Evolutionary conservation across 2,113 vertebrate species (phyloP).

Genomic region (Epinephelus lanceolatus): DNA sequence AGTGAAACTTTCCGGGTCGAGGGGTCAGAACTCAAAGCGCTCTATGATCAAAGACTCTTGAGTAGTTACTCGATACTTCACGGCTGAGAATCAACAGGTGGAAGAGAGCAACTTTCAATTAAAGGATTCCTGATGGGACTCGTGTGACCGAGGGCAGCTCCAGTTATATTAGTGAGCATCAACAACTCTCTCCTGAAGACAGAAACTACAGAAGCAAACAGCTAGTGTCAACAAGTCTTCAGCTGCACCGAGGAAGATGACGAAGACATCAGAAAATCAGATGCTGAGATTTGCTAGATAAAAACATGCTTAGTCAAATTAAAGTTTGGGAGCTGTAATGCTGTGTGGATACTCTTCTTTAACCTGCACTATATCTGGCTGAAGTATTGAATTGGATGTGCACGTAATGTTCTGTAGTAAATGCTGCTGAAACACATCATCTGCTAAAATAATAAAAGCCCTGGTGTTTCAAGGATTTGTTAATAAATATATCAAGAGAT

Average conservation of each 20-base stretch:
- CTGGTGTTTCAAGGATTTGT: too few relatives aligned
- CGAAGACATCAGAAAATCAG: too few relatives aligned
- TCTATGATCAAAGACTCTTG: too few relatives aligned
- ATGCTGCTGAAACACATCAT: neutral
- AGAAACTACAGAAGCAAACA: neutral
- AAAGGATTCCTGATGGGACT: slow-evolving; percentile 18
- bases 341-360: too few relatives aligned
- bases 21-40: slow-evolving; percentile 28
- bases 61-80: neutral
- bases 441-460: too few relatives aligned
- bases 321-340: neutral
- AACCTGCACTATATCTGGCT: too few relatives aligned
- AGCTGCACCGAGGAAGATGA: too few relatives aligned
- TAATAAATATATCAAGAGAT: too few relatives aligned
- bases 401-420: neutral
- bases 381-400: too few relatives aligned
- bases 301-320: neutral
- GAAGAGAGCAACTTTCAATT: slow-evolving; percentile 22
- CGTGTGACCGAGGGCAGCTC: neutral
- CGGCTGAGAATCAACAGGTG: slow-evolving; percentile 31
- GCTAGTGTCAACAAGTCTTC: slow-evolving; percentile 11
- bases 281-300: neutral
- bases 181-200: neutral
- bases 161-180: neutral
- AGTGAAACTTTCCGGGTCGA: slow-evolving; percentile 52